Evolutionary conservation across 2,888 invertebrate genomes (phyloP), one percentile per base, ranked within the genome.

Genomic region (Bugula neritina): DNA sequence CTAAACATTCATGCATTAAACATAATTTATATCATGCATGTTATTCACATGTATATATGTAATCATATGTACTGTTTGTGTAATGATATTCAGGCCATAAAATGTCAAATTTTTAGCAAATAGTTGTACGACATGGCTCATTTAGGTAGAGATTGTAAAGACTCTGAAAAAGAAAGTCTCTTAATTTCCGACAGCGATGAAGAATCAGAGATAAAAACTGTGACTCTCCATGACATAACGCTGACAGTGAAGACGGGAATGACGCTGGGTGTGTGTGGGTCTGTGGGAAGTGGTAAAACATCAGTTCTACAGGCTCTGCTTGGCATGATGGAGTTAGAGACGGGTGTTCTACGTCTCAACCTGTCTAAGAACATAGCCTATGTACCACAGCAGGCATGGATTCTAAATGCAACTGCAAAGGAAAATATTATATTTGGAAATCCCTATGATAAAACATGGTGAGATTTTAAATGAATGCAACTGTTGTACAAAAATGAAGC

Each of bases 341-440:
- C n/a, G n/a, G n/a, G n/a, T n/a, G n/a, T n/a, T n/a, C n/a, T n/a
- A n/a, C n/a, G n/a, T n/a, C n/a, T n/a, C n/a, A n/a, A 57, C 57
- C 5, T 23, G 5, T 5, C 13, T 5, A 57, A 13, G 23, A 57
- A 57, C n/a, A 35, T 69, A 13, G 69, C 69, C 13, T 69, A 69
- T 31, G 69, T 69, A 13, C 25, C 69, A 35, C 69, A 69, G 23
- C 69, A 69, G 29, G 69, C 69, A 5, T 69, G 69, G 69, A 96
- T 97, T 73, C 95, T 95, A 84, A 97, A 97, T 85, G 69, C 69
- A 10, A 69, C 69, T 35, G 35, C 29, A 3, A 69, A 25, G 29
- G 69, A 69, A 31, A 69, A 69, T 35, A 69, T 69, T 17, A 31
- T 69, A 10, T 69, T 69, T 29, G 69, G 69, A 17, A 5, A 69